Conservation (phyloP, 2,113 vertebrate genomes). For the Rousettus leschenaultii region DNA sequence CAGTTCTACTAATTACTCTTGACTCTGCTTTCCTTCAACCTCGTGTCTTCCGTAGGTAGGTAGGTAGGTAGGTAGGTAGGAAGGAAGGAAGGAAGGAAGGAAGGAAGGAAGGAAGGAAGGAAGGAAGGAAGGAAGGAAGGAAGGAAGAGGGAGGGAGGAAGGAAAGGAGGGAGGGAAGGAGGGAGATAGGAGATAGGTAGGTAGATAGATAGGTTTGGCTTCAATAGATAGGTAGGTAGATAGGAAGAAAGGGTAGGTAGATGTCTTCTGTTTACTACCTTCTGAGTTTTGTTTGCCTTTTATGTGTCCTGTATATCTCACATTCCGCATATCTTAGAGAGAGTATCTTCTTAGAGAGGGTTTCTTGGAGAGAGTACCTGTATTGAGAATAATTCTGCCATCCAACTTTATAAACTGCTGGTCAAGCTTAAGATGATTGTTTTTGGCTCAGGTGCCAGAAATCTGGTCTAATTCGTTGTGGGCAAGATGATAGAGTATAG, state of each 20-base stretch:
- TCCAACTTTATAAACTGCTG: not conserved
- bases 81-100: not conserved
- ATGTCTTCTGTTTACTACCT: not conserved
- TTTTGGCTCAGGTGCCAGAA: not conserved
- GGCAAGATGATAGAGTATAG: not conserved
- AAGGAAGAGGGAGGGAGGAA: too few species aligned
- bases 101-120: too few species aligned
- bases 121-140: too few species aligned
- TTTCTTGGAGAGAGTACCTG: not conserved
- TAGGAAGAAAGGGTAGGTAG: not conserved
- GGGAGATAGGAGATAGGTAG: not conserved
- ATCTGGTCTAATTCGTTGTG: not conserved
- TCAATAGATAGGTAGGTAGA: not conserved
- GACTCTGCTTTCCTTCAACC: not conserved
- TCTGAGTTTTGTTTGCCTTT: constrained; percentile 1
- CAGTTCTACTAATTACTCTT: not conserved
- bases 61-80: not conserved
- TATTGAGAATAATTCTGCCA: not conserved
- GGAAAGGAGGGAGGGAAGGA: not conserved
- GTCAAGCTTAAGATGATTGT: not conserved
- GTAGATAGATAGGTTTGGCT: too few species aligned
- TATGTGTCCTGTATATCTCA: not conserved
- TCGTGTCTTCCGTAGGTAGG: not conserved
- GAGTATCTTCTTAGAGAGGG: not conserved
- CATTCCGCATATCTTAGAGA: not conserved